phyloP scores from a whole-genome alignment of 2,888 invertebrate genomes.

The Macrophya alboannulata region DNA sequence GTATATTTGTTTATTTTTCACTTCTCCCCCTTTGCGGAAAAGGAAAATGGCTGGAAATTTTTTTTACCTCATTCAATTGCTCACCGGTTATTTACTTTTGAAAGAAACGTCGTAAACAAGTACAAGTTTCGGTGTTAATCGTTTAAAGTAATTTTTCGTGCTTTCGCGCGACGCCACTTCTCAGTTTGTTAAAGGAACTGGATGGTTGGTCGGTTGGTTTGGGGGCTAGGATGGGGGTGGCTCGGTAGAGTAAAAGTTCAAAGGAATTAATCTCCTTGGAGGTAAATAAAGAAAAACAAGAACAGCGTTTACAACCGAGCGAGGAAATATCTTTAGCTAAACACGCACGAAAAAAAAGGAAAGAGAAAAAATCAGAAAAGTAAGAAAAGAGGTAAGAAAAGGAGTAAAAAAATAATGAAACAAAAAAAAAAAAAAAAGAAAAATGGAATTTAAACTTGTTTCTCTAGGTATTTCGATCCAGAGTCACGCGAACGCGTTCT shows the following conservation, averaged over 20 bases:
- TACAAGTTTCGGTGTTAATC: slow-evolving; percentile 30
- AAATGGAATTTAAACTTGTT: slow-evolving; percentile 24
- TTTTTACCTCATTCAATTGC: not conserved
- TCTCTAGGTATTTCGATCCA: slow-evolving; percentile 26
- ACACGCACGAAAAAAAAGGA: slow-evolving; percentile 3
- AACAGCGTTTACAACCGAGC: not conserved
- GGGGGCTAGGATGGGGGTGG: not conserved
- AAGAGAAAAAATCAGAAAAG: not conserved
- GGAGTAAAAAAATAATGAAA: too few species aligned
- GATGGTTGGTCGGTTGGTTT: not conserved
- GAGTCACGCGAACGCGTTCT: slow-evolving; percentile 36
- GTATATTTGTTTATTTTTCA: too few species aligned
- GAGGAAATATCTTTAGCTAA: slow-evolving; percentile 6
- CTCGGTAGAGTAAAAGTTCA: slow-evolving; percentile 17
- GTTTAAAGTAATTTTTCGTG: slow-evolving; percentile 27
- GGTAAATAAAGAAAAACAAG: slow-evolving; percentile 5
- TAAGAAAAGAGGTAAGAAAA: not conserved
- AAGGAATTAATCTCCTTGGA: slow-evolving; percentile 34
- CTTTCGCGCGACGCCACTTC: not conserved
- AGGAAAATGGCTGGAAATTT: not conserved
- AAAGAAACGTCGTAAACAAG: slow-evolving; percentile 23
- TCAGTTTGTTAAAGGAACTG: not conserved
- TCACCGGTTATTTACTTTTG: not conserved
- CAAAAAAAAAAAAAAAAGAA: not conserved
- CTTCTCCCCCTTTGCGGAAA: not conserved